Evolutionary conservation across 2,113 vertebrate genomes (phyloP).

Genomic region (Etheostoma spectabile): DNA sequence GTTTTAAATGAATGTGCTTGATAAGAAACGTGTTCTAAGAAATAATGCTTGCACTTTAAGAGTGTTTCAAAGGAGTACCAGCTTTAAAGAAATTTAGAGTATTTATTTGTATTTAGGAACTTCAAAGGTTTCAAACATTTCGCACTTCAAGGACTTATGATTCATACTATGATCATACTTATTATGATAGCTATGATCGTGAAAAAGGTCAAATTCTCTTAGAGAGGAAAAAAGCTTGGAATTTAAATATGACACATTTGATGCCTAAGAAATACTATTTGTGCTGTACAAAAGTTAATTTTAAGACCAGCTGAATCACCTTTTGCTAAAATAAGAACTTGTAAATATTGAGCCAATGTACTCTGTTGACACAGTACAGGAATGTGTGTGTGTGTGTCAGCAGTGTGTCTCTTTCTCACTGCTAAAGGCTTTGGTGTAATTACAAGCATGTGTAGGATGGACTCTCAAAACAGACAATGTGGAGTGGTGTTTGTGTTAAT

Average conservation of each 20-base stretch:
- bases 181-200: not conserved
- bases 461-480: constrained; percentile 60
- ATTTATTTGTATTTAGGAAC: not conserved
- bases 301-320: not conserved
- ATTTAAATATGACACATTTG: not conserved
- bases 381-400: constrained; percentile 93
- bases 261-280: not conserved
- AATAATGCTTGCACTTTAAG: not conserved
- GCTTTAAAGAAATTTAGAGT: not conserved
- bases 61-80: not conserved
- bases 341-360: constrained; percentile 79
- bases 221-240: not conserved
- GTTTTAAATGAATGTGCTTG: not conserved
- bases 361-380: constrained; percentile 87
- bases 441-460: constrained; percentile 75
- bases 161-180: too few species aligned
- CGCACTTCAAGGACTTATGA: not conserved
- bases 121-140: not conserved
- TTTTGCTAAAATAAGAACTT: not conserved
- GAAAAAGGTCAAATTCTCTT: not conserved
- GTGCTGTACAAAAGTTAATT: not conserved
- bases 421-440: constrained; percentile 86
- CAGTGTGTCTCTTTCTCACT: constrained; percentile 86
- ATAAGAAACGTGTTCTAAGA: not conserved
- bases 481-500: constrained; percentile 75